phyloP scores from a whole-genome alignment of 1,140 invertebrate species.

The Dendrolimus punctatus region DNA sequence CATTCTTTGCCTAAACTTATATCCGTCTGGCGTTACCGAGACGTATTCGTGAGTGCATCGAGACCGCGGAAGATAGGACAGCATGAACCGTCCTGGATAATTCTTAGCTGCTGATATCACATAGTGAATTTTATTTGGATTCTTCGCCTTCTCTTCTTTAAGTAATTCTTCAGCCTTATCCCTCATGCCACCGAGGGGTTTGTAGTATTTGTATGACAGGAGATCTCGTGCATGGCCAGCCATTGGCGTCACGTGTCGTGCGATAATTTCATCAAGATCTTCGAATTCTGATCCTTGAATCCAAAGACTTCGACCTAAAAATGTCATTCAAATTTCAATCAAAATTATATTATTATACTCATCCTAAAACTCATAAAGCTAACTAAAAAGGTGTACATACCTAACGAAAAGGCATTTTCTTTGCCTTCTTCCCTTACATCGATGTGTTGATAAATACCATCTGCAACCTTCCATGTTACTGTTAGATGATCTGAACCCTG shows the following conservation, averaged over 20 bases:
- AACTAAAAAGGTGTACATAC: constrained; percentile 68
- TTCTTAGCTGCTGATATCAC: constrained; percentile 89
- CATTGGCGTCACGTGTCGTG: constrained; percentile 96
- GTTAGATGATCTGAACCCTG: constrained; percentile 95
- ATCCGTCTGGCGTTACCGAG: constrained; percentile 93
- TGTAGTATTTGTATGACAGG: constrained; percentile 93
- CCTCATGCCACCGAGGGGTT: constrained; percentile 79
- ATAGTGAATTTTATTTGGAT: constrained; percentile 92
- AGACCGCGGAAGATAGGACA: constrained; percentile 93
- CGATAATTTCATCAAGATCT: constrained; percentile 99
- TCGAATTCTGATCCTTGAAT: constrained; percentile 95
- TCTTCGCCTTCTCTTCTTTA: constrained; percentile 88
- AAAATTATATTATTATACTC: not conserved
- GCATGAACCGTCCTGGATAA: constrained; percentile 95
- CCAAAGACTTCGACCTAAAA: constrained; percentile 78
- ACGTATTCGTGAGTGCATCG: constrained; percentile 93
- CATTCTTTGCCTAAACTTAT: constrained; percentile 89
- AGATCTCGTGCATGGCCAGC: constrained; percentile 93
- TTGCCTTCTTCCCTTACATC: constrained; percentile 97
- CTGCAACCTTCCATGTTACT: constrained; percentile 98
- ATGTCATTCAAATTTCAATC: constrained; percentile 7
- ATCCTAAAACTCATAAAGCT: not conserved
- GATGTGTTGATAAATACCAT: constrained; percentile 96
- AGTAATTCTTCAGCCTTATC: constrained; percentile 92
- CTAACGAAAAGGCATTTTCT: constrained; percentile 96